Conservation (phyloP, 2,797 vertebrate species). For the Spinus pinus region DNA sequence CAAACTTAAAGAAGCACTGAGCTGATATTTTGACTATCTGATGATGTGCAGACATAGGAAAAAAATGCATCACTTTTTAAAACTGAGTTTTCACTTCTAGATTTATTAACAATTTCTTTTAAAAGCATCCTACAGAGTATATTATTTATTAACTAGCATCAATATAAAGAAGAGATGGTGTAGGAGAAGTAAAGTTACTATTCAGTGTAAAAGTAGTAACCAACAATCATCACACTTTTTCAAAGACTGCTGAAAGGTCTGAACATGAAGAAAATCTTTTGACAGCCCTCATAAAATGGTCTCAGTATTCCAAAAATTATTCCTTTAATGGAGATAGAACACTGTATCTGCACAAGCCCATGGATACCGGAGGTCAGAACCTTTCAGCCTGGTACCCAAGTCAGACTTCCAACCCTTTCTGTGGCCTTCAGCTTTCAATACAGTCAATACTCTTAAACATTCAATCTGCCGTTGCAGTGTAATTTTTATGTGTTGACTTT, state of each 20-base stretch:
- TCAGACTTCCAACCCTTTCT: neutral
- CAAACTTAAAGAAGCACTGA: neutral
- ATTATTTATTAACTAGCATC: neutral
- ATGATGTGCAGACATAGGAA: neutral
- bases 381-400: neutral
- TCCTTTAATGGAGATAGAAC: neutral
- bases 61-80: neutral
- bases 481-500: neutral
- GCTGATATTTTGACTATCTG: neutral
- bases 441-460: neutral
- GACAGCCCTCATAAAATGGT: neutral
- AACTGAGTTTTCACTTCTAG: neutral
- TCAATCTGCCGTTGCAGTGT: neutral
- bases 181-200: neutral
- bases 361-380: neutral
- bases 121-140: neutral
- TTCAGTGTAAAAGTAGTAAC: neutral
- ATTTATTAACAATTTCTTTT: neutral
- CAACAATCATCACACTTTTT: neutral
- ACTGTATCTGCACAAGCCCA: neutral
- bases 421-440: neutral
- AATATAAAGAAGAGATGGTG: neutral
- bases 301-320: neutral
- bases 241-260: neutral
- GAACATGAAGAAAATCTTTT: neutral